Evolutionary conservation across 1,140 invertebrate genomes (phyloP).

Genomic region (Drosophila carrolli): DNA sequence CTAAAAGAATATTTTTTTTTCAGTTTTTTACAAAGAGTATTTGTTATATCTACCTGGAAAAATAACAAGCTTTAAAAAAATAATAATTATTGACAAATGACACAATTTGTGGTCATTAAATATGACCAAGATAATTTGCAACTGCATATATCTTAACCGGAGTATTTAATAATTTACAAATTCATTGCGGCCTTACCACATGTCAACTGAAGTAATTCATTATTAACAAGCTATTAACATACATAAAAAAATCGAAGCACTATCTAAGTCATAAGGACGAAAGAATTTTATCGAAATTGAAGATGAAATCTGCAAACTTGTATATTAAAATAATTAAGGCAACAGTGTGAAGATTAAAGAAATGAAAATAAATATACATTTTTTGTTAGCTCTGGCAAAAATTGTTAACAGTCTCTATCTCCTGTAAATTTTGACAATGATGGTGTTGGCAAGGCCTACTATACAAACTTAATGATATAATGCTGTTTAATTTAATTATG

Average conservation of each 20-base stretch:
- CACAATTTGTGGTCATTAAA: slow-evolving; percentile 1
- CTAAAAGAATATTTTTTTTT: no score
- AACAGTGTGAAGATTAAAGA: background rate
- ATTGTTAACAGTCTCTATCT: no score
- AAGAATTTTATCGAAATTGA: background rate
- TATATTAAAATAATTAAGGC: background rate
- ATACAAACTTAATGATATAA: no score
- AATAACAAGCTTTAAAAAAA: background rate
- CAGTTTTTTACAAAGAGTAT: no score
- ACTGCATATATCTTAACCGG: background rate
- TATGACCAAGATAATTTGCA: background rate
- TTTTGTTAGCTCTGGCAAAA: no score
- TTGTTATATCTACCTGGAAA: no score
- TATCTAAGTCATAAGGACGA: background rate
- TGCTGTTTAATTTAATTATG: no score
- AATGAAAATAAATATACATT: background rate
- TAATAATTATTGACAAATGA: background rate
- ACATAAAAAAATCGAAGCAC: background rate
- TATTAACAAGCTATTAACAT: background rate
- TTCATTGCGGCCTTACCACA: background rate
- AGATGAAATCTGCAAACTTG: background rate
- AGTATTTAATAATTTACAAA: background rate
- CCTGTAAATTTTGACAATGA: no score
- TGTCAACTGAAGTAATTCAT: slow-evolving; percentile 1
- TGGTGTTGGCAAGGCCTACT: no score